Evolutionary conservation across 2,888 invertebrate genomes (phyloP), one percentile per base, ranked within the genome.

Genomic region (Cosmia trapezina): DNA sequence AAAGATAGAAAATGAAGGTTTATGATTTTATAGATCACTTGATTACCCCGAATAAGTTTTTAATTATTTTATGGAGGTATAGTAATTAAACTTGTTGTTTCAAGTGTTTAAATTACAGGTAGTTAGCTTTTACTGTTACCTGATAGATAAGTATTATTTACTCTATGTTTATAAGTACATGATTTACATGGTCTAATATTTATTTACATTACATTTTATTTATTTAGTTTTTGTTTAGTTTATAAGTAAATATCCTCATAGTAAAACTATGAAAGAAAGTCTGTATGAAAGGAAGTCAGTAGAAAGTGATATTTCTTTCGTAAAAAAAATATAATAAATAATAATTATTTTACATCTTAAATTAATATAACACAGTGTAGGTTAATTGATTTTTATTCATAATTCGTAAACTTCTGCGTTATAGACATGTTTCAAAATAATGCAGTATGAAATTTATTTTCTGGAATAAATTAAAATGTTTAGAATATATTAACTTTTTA

Each of bases 111-210:
- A 41, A 61, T 49, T 22, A 54, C 47, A 41, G 53, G 47, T 56
- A 51, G 45, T 51, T 73, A 19, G 12, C 41, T 45, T 63, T 62
- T 14, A 28, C 51, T 49, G 12, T 51, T 51, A 60, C 28, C 17
- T n/a, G n/a, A 43, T 51, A 54, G 28, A 67, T 61, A 64, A 22
- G 4, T 54, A 37, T 59, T 51, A 56, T 79, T 67, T 79, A 64
- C 45, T 22, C 41, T 0, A 64, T n/a, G 45, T 68, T 78, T 54
- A 51, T 59, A n/a, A n/a, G n/a, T n/a, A 22, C 7, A 41, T 51
- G n/a, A 56, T 67, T 28, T 53, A 53, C 22, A n/a, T 54, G 0
- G 41, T 61, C 14, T 53, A 11, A 37, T 60, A 60, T 68, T 68
- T 45, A 56, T 62, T 54, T 49, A 54, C 14, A 17, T 45, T 6